These are phyloP conservation scores for Isaurus tuberculatus DNA, from an alignment of 92 coral and sea anemone species.

Conservation along the genomic window DNA sequence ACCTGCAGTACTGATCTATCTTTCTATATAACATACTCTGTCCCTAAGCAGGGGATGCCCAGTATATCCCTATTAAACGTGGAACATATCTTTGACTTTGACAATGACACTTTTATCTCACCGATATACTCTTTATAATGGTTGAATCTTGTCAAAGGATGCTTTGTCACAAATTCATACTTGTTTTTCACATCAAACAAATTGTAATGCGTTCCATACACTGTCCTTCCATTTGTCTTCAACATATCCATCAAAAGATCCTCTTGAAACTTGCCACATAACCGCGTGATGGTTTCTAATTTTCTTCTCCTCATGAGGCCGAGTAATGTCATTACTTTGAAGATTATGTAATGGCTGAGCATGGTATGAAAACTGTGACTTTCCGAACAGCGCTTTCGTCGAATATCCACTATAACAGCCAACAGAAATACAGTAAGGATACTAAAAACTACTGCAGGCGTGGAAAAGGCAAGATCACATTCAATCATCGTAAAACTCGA, in stretches of 20 bases:
- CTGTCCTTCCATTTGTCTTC: constrained; percentile 4
- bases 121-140: constrained; percentile 16
- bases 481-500: not conserved
- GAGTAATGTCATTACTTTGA: not conserved
- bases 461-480: not conserved
- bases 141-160: constrained; percentile 16
- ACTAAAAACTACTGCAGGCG: not conserved
- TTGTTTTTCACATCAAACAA: constrained; percentile 15
- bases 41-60: no score
- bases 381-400: constrained; percentile 15
- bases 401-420: not conserved
- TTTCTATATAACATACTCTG: no score
- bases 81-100: no score
- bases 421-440: not conserved
- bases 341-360: constrained; percentile 15
- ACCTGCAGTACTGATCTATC: no score
- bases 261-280: constrained; percentile 13
- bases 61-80: no score
- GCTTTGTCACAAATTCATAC: constrained; percentile 22
- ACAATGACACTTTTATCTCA: no score
- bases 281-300: not conserved
- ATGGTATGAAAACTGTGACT: not conserved
- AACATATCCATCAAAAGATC: constrained; percentile 23
- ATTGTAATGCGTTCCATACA: not conserved
- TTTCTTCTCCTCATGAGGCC: constrained; percentile 5